Evolutionary conservation across 2,888 invertebrate genomes (phyloP).

Genomic region (Scaptomyza parva): DNA sequence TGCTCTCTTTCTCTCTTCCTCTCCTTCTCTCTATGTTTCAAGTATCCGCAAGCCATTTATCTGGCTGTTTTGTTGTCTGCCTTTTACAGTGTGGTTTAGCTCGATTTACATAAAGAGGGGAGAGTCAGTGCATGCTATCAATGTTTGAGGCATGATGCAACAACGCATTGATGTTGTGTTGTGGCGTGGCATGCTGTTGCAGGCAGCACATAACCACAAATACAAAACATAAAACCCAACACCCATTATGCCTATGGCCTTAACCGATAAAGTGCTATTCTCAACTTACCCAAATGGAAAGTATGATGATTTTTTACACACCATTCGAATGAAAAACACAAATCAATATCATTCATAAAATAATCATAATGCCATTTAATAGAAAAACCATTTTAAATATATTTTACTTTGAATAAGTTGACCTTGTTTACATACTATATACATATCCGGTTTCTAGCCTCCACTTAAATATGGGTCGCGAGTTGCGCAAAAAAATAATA

Average conservation of each 20-base stretch:
- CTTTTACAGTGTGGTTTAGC: not conserved
- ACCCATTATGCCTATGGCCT: slow-evolving; percentile 5
- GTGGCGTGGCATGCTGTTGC: slow-evolving; percentile 10
- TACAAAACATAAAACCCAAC: not conserved
- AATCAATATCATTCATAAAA: not conserved
- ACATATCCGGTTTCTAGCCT: not conserved
- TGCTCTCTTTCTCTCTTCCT: not conserved
- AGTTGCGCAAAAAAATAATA: not conserved
- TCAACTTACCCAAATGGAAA: not conserved
- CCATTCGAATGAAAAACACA: not conserved
- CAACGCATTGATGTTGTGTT: slow-evolving; percentile 31
- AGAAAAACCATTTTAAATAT: no score
- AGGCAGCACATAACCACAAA: slow-evolving; percentile 21
- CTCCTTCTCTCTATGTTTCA: not conserved
- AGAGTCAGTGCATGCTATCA: slow-evolving; percentile 1
- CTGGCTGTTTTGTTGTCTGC: not conserved
- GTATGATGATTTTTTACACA: not conserved
- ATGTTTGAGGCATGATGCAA: slow-evolving; percentile 26
- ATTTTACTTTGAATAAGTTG: no score
- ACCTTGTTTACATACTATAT: not conserved
- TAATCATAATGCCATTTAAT: no score
- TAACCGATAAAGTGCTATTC: slow-evolving; percentile 8
- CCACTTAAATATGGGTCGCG: not conserved
- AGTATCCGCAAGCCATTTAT: slow-evolving; percentile 3
- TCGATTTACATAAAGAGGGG: slow-evolving; percentile 19